A percentile compares a stretch with the other conserved stretches of the same genome.
phyloP scores from a whole-genome alignment of 1,140 invertebrate genomes.

The Drosophila sp. region DNA sequence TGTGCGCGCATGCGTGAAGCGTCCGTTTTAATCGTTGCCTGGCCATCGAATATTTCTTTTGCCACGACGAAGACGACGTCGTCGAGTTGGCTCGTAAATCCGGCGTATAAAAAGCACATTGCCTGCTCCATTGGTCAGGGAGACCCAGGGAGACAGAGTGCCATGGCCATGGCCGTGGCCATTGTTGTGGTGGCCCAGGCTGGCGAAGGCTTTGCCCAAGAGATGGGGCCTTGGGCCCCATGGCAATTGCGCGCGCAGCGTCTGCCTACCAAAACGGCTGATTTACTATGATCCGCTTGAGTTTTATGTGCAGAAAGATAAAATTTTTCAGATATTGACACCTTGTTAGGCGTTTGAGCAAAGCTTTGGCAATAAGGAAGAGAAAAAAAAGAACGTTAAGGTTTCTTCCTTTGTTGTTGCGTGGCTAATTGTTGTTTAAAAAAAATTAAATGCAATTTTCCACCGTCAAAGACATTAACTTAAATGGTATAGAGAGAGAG shows the following conservation, averaged over 20 bases:
- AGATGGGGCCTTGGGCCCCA: slow-evolving; percentile 31
- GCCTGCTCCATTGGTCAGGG: slow-evolving; percentile 61
- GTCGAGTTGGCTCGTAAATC: slow-evolving; percentile 74
- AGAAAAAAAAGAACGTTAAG: slow-evolving; percentile 2
- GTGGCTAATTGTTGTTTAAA: slow-evolving; percentile 70
- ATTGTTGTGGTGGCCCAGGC: not conserved
- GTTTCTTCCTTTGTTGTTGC: slow-evolving; percentile 47
- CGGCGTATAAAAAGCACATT: slow-evolving; percentile 75
- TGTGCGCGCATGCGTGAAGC: slow-evolving; percentile 77
- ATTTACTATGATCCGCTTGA: slow-evolving; percentile 81
- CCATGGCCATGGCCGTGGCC: slow-evolving; percentile 57
- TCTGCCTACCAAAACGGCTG: slow-evolving; percentile 74
- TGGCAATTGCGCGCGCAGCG: slow-evolving; percentile 27
- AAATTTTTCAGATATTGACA: slow-evolving; percentile 82
- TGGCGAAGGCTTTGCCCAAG: slow-evolving; percentile 37
- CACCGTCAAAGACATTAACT: slow-evolving; percentile 66
- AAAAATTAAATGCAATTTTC: slow-evolving; percentile 70
- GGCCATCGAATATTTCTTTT: slow-evolving; percentile 79
- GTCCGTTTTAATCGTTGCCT: slow-evolving; percentile 80
- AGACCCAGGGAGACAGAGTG: slow-evolving; percentile 2
- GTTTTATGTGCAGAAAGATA: slow-evolving; percentile 82
- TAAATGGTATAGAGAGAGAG: slow-evolving; percentile 50
- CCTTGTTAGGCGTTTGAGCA: slow-evolving; percentile 77
- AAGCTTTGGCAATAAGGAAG: slow-evolving; percentile 38
- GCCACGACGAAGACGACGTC: slow-evolving; percentile 50